Evolutionary conservation across 2,888 invertebrate genomes (phyloP), one percentile per base, ranked within the genome.

Genomic region (Spialia ferax): DNA sequence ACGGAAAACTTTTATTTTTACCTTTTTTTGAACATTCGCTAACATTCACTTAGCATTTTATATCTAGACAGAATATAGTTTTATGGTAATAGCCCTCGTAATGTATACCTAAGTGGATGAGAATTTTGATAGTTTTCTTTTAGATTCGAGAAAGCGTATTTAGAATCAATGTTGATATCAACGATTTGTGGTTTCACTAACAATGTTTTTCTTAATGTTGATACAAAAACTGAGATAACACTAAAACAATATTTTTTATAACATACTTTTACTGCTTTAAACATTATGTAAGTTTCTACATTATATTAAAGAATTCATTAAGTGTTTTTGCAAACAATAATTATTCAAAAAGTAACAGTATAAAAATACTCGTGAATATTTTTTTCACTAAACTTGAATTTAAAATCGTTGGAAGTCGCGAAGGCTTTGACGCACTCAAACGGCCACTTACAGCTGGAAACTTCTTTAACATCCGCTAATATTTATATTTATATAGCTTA

Each of bases 391-490:
- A 29, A 55, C 74, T 77, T 78, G 79, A 85, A 81, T 84, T 81
- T 80, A 80, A 85, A 85, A 83, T 78, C 77, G 80, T 79, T 76
- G 76, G 74, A 73, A 75, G 79, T 81, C 76, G 80, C 74, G 76
- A 71, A 73, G 75, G 85, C 88, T 89, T 89, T 89, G 89, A 86
- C 80, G 85, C 76, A 79, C 86, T 84, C 86, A 86, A 86, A 84
- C 87, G 79, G 81, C 85, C 86, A 89, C 88, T 89, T 86, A 85
- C 83, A 81, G 76, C 79, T 81, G 45, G 85, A 81, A 87, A 87
- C 81, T 79, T 82, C 79, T 76, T 83, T 79, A 76, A 75, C 2
- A 74, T 81, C 77, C 76, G 74, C 13, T 73, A 74, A 77, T 81
- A 79, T 82, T 86, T 83, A 80, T 2, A 45, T 73, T 72, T 79